Conservation (phyloP, 1,140 invertebrate species). For the Hylyphantes graminicola region DNA sequence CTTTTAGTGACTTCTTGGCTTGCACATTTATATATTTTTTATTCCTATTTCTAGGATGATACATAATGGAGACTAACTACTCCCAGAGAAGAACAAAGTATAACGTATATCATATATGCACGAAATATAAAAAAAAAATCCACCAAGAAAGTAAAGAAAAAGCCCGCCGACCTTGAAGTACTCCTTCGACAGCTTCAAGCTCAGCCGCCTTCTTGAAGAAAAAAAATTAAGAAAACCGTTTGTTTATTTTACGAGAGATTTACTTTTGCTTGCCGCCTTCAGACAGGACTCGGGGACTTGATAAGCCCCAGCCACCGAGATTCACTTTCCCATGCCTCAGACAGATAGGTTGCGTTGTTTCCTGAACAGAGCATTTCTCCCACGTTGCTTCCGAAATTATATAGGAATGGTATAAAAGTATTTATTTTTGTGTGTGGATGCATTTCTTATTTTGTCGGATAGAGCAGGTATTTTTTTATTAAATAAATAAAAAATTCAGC, state of each 20-base stretch:
- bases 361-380: background rate
- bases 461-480: background rate
- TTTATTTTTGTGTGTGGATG: background rate
- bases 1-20: too few relatives aligned
- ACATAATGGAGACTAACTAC: background rate
- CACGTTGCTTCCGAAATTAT: background rate
- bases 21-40: too few relatives aligned
- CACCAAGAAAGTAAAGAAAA: background rate
- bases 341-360: background rate
- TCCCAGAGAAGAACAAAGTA: background rate
- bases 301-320: conserved; percentile 41
- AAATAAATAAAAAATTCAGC: too few relatives aligned
- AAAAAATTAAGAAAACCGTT: conserved; percentile 4
- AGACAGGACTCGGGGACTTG: background rate
- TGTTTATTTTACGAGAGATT: conserved; percentile 57
- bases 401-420: background rate
- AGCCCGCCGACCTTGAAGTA: conserved; percentile 9
- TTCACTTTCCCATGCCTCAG: background rate
- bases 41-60: too few relatives aligned
- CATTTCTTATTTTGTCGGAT: background rate
- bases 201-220: conserved; percentile 8
- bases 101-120: background rate
- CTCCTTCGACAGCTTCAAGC: conserved; percentile 37
- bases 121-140: background rate
- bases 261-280: conserved; percentile 49